These are phyloP conservation scores for Rachycentron canadum DNA, from an alignment of 2,797 vertebrate species.

Conservation along the genomic window DNA sequence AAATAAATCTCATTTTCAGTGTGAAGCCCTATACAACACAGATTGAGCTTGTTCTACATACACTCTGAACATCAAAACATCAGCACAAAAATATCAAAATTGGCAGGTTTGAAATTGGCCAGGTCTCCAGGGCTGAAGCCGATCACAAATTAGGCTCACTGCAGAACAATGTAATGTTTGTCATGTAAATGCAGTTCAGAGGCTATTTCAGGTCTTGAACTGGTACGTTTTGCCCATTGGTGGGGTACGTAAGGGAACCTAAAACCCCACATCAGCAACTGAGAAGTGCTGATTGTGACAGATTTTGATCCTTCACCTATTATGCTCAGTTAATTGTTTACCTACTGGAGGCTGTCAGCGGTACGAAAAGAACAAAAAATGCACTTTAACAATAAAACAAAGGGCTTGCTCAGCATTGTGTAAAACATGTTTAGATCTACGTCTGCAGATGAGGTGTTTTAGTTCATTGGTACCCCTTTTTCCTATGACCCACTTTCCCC, in stretches of 20 bases:
- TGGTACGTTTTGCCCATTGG: constrained; percentile 20
- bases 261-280: constrained; percentile 69
- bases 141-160: constrained; percentile 12
- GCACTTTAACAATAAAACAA: constrained; percentile 42
- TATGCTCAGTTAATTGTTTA: constrained; percentile 74
- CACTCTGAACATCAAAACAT: constrained; percentile 15
- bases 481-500: background rate
- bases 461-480: background rate
- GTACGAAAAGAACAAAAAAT: constrained; percentile 42
- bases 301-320: constrained; percentile 45
- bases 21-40: background rate
- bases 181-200: constrained; percentile 31
- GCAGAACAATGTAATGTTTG: constrained; percentile 28
- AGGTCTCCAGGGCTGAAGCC: background rate
- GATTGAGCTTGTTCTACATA: background rate
- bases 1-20: background rate
- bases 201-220: constrained; percentile 46
- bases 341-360: constrained; percentile 52
- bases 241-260: constrained; percentile 32
- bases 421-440: constrained; percentile 23
- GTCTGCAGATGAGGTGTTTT: constrained; percentile 31
- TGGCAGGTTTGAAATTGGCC: constrained; percentile 9
- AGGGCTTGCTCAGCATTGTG: constrained; percentile 57
- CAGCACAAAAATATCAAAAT: constrained; percentile 1
- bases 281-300: constrained; percentile 73